phyloP scores from a whole-genome alignment of 2,888 invertebrate species.

The Ganaspis brasiliensis region DNA sequence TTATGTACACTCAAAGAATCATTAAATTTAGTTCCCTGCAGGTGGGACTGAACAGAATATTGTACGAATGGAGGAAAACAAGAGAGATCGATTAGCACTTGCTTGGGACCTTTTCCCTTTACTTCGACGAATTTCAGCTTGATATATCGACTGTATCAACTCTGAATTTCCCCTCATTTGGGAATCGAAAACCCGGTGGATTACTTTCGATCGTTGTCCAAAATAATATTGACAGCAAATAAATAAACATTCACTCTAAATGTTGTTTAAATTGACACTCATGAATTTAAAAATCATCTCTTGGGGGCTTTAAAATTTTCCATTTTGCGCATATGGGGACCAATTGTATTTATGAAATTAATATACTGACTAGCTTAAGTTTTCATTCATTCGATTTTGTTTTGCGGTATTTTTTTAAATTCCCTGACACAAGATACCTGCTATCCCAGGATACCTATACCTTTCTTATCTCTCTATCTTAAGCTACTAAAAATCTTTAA shows the following conservation, averaged over 20 bases:
- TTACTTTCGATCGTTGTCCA: background rate
- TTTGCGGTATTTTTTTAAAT: too few relatives aligned
- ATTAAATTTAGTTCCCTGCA: conserved; percentile 36
- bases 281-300: conserved; percentile 51
- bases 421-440: too few relatives aligned
- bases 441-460: too few relatives aligned
- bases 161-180: background rate
- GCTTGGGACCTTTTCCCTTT: conserved; percentile 6
- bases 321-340: background rate
- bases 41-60: background rate
- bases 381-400: too few relatives aligned
- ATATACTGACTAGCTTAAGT: too few relatives aligned
- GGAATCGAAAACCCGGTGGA: background rate
- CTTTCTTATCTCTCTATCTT: too few relatives aligned
- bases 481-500: too few relatives aligned
- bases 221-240: conserved; percentile 43
- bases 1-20: conserved; percentile 23
- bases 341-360: too few relatives aligned
- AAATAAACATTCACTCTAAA: conserved; percentile 59
- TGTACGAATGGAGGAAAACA: conserved; percentile 13
- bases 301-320: background rate
- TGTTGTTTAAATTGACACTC: conserved; percentile 57
- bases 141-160: conserved; percentile 4
- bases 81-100: conserved; percentile 23
- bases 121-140: conserved; percentile 17